These are phyloP conservation scores for Propsilocerus akamusi DNA, from an alignment of 1,140 invertebrate genomes.

Conservation along the genomic window DNA sequence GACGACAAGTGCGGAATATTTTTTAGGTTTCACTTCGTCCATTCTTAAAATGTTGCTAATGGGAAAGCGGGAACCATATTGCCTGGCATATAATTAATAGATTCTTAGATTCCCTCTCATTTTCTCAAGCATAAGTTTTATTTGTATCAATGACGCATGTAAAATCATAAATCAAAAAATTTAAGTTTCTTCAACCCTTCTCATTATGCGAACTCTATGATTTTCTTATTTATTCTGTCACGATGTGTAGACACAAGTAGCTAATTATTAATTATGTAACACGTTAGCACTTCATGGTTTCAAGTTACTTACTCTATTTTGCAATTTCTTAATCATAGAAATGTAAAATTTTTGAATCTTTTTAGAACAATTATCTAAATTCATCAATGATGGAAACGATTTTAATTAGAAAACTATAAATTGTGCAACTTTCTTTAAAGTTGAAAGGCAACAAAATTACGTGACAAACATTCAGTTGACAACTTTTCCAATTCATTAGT, in stretches of 20 bases:
- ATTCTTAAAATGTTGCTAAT: too few species aligned
- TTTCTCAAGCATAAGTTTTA: too few species aligned
- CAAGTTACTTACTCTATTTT: neutral
- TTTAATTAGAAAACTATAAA: conserved; percentile 3
- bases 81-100: too few species aligned
- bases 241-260: neutral
- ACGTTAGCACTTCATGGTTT: neutral
- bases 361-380: too few species aligned
- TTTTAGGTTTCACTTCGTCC: too few species aligned
- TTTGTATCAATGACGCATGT: too few species aligned
- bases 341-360: too few species aligned
- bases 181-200: neutral
- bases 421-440: neutral
- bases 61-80: too few species aligned
- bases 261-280: conserved; percentile 4
- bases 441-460: neutral
- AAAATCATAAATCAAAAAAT: conserved; percentile 3
- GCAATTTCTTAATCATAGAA: too few species aligned
- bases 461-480: neutral
- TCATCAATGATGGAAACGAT: too few species aligned
- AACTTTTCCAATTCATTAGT: conserved; percentile 3
- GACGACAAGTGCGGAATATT: too few species aligned
- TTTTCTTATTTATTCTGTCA: neutral
- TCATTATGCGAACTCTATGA: neutral
- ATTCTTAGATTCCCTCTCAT: too few species aligned